These are phyloP conservation scores for Orius laevigatus DNA, from an alignment of 1,140 invertebrate species.

Conservation along the genomic window DNA sequence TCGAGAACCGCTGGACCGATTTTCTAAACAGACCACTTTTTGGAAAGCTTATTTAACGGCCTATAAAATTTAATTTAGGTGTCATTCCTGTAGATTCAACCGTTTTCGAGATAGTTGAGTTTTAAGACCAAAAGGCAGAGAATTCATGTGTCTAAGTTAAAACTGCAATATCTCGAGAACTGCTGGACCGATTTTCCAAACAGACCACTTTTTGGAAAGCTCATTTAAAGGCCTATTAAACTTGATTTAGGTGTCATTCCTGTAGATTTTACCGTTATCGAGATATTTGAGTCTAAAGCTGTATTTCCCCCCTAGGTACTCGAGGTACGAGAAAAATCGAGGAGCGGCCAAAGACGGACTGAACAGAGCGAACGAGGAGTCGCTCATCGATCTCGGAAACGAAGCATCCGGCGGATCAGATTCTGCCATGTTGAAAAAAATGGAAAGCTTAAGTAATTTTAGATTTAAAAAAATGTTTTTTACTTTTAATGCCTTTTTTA, in stretches of 20 bases:
- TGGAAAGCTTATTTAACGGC: too few species aligned
- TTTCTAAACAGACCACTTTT: too few species aligned
- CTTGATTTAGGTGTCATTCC: background rate
- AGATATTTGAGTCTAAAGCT: background rate
- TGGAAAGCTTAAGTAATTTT: constrained; percentile 24
- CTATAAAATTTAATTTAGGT: too few species aligned
- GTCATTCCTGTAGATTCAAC: too few species aligned
- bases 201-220: too few species aligned
- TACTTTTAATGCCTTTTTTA: constrained; percentile 9
- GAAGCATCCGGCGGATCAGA: constrained; percentile 7
- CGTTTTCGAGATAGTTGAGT: too few species aligned
- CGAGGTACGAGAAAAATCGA: constrained; percentile 57
- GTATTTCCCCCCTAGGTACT: constrained; percentile 32
- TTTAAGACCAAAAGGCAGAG: too few species aligned
- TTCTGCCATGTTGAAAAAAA: constrained; percentile 9
- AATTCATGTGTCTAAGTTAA: too few species aligned
- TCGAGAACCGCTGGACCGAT: too few species aligned
- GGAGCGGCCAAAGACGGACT: constrained; percentile 26
- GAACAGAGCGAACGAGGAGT: constrained; percentile 20
- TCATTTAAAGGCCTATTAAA: background rate
- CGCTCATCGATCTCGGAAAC: constrained; percentile 17
- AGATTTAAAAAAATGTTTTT: background rate
- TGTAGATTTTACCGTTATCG: background rate
- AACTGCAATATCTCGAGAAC: too few species aligned
- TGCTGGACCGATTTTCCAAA: too few species aligned